Base-by-base conservation (phyloP, 2,113 vertebrate species). In the Mungos mungo region DNA sequence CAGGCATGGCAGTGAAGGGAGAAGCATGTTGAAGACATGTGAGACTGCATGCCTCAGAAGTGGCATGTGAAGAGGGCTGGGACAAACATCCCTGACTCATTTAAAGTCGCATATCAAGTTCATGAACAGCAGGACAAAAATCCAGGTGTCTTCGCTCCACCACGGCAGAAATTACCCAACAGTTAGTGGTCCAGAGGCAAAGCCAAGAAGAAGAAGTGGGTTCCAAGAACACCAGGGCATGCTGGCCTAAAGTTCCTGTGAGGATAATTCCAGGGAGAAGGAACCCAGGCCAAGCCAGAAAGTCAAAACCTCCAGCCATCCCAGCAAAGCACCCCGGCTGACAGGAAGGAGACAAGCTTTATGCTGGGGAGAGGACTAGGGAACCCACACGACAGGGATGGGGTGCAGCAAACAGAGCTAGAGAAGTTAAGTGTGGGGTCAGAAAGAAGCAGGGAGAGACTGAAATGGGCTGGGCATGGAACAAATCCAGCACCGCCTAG, bases 101-200 rank as follows among this genome's bases (percentile, higher is more conserved):
- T 92, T 81, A 68, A 74, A 77, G 72, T 52, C 72, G 81, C 25
- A 63, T 54, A 77, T 23, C 50, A 83, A 93, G 33, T 66, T 63
- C 63, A 60, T 31, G 27, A 89, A 88, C 10, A 92, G 38, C 47
- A 81, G 72, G n/a, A 90, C 35, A 90, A 97, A 90, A 84, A 54
- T 23, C 84, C 91, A 97, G 96, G 95, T 97, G 97, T 97, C 80
- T 95, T 94, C 81, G 76, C 94, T 97, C 93, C 14, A 79, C 50
- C 38, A 92, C 19, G 15, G 80, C 31, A 79, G 76, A 95, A 90
- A 93, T 97, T 83, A 80, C 85, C 88, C 80, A 97, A 96, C 19
- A 95, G 21, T 89, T 31, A 68, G 45, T 69, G 23, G 35, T 54
- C 65, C 41, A 35, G 31, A 90, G 66, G 74, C 79, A 86, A 86